These are phyloP conservation scores for Phyllostomus hastatus DNA, from an alignment of 2,113 vertebrate genomes.

Conservation along the genomic window DNA sequence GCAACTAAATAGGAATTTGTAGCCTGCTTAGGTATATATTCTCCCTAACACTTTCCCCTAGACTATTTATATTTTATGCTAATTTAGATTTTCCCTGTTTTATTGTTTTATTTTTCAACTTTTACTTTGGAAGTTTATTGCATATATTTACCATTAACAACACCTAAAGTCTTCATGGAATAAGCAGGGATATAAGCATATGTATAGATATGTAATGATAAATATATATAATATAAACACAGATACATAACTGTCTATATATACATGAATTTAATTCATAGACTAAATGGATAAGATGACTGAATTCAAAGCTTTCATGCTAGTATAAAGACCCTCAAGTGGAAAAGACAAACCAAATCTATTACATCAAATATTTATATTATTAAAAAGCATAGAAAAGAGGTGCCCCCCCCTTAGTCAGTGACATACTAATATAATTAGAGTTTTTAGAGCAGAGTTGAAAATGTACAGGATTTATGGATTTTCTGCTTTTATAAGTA, in stretches of 20 bases:
- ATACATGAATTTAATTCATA: background rate
- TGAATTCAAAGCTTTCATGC: background rate
- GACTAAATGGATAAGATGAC: background rate
- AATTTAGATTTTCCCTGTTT: background rate
- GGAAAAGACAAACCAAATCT: background rate
- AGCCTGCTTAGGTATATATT: background rate
- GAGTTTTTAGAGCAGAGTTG: background rate
- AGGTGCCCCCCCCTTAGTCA: background rate
- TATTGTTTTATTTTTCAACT: background rate
- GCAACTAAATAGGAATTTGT: background rate
- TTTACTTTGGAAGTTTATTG: constrained; percentile 22
- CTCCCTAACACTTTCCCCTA: background rate
- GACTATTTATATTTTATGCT: background rate
- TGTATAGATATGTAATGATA: background rate
- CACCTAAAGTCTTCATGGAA: background rate
- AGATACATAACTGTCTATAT: background rate
- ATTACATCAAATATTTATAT: background rate
- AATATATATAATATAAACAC: background rate
- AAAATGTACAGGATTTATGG: background rate
- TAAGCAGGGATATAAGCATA: background rate
- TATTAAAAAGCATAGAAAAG: background rate
- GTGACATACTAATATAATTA: background rate
- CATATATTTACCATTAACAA: background rate
- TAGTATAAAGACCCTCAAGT: background rate
- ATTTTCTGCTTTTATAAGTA: background rate